Evolutionary conservation across 2,888 invertebrate species (phyloP).

Genomic region (Harpalus rubripes): DNA sequence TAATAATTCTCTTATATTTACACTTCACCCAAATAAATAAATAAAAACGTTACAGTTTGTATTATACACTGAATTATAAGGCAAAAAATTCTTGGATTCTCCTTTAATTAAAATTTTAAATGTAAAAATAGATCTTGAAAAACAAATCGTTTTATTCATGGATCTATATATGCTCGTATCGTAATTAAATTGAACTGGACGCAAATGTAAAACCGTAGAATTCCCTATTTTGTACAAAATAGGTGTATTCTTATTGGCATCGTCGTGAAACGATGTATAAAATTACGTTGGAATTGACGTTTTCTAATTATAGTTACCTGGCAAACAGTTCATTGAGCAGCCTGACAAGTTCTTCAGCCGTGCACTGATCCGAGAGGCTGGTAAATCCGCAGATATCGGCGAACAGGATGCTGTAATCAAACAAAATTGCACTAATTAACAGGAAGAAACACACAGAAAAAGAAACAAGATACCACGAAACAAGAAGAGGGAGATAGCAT

Average conservation of each 20-base stretch:
- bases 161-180: background rate
- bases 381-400: conserved; percentile 97
- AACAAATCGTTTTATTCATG: too few relatives aligned
- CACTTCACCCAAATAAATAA: too few relatives aligned
- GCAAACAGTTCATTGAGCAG: conserved; percentile 94
- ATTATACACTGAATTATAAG: too few relatives aligned
- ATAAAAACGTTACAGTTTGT: too few relatives aligned
- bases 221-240: background rate
- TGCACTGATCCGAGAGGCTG: conserved; percentile 93
- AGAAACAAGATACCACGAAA: background rate
- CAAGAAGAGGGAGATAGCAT: background rate
- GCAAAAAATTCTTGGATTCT: too few relatives aligned
- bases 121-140: too few relatives aligned
- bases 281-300: background rate
- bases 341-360: conserved; percentile 93
- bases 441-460: background rate
- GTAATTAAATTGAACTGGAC: background rate
- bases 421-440: conserved; percentile 64
- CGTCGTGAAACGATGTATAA: background rate
- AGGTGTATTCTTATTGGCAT: background rate
- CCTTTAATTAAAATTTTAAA: too few relatives aligned
- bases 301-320: conserved; percentile 79
- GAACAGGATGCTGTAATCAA: conserved; percentile 88
- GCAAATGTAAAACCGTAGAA: background rate
- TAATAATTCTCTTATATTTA: too few relatives aligned